Conservation (phyloP, 2,113 vertebrate species). For the Chlamydotis undulata region DNA sequence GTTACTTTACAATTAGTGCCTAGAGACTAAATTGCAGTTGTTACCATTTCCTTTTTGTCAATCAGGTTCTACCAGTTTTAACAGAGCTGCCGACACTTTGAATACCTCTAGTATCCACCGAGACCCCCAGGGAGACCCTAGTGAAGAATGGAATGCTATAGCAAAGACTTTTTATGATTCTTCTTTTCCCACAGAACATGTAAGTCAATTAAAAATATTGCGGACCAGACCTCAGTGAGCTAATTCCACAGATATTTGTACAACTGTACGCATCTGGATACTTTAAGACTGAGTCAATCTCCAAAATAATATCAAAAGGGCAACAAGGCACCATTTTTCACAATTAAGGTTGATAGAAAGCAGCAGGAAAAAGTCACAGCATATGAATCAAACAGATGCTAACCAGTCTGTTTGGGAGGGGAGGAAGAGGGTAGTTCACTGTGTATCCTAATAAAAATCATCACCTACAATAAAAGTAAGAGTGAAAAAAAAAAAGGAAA, state of each 20-base stretch:
- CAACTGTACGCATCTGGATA: conserved; percentile 76
- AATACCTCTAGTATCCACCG: conserved; percentile 68
- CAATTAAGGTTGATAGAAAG: conserved; percentile 85
- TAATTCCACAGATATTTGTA: conserved; percentile 81
- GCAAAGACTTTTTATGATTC: conserved; percentile 80
- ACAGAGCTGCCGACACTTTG: conserved; percentile 74
- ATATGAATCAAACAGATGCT: conserved; percentile 81
- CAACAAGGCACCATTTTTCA: conserved; percentile 83
- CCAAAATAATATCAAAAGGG: conserved; percentile 81
- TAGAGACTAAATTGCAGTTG: conserved; percentile 71
- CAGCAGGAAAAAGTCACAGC: conserved; percentile 83
- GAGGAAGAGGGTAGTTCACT: conserved; percentile 61
- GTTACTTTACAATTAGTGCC: conserved; percentile 60
- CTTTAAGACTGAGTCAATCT: conserved; percentile 80
- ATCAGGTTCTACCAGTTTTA: conserved; percentile 76
- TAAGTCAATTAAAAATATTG: conserved; percentile 86
- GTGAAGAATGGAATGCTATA: conserved; percentile 79
- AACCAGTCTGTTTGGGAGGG: conserved; percentile 66
- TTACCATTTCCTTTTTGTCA: conserved; percentile 79
- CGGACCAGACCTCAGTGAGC: conserved; percentile 75
- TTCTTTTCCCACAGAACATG: conserved; percentile 82
- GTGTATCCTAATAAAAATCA: conserved; percentile 60
- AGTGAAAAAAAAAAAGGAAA: not conserved
- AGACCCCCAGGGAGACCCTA: conserved; percentile 71
- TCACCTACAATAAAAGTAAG: conserved; percentile 53